Evolutionary conservation across 2,797 vertebrate species (phyloP).

Genomic region (Myiothlypis chrysogaster): DNA sequence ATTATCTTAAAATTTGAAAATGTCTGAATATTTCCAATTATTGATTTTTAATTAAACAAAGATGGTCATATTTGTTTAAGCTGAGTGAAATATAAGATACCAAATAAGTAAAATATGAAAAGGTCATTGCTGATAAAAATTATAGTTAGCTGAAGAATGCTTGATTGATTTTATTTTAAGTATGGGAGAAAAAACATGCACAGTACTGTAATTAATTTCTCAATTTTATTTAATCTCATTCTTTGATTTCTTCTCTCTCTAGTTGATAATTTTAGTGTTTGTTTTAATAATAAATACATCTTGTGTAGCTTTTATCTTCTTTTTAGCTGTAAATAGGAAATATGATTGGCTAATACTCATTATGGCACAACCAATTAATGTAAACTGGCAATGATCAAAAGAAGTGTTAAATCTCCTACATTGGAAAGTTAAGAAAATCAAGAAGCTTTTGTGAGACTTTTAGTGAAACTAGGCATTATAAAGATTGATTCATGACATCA

Average conservation of each 20-base stretch:
- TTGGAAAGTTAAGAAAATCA: neutral
- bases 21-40: neutral
- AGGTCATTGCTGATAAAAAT: neutral
- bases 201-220: neutral
- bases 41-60: neutral
- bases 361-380: neutral
- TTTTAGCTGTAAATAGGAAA: neutral
- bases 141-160: neutral
- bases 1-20: neutral
- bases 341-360: neutral
- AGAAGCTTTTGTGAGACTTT: neutral
- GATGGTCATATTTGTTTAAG: neutral
- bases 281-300: neutral
- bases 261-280: neutral
- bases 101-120: neutral
- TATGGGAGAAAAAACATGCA: neutral
- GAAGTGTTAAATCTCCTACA: neutral
- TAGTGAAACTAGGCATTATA: neutral
- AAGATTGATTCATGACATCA: neutral
- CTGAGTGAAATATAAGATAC: neutral
- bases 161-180: neutral
- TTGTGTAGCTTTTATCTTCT: neutral
- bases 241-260: neutral
- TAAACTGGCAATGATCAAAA: neutral
- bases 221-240: neutral